phyloP scores from a whole-genome alignment of 2,888 invertebrate genomes.

The Prenolepis imparis region DNA sequence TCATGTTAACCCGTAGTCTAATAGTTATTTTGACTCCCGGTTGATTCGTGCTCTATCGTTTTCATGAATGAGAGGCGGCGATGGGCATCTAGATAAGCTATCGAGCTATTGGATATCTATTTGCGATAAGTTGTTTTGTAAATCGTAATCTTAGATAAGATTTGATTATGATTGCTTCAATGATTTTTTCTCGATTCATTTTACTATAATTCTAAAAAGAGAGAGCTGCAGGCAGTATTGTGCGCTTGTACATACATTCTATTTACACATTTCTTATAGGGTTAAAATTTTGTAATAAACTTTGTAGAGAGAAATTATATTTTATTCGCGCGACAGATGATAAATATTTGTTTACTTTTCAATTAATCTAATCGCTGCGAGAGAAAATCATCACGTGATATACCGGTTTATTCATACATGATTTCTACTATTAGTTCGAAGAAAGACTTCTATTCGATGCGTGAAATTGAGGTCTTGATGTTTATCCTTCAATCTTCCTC shows the following conservation, averaged over 20 bases:
- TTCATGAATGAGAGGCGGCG: constrained; percentile 10
- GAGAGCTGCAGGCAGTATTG: neutral
- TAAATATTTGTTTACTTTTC: neutral
- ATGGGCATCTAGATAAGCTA: constrained; percentile 10
- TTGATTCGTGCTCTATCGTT: constrained; percentile 6
- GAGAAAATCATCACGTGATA: neutral
- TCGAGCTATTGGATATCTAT: neutral
- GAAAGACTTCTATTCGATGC: constrained; percentile 4
- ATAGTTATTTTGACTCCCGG: neutral
- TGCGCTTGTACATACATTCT: neutral
- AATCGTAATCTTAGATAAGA: neutral
- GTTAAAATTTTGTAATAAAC: neutral
- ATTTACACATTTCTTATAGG: neutral
- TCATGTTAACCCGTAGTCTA: constrained; percentile 20
- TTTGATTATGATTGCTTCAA: neutral
- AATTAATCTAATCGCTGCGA: neutral
- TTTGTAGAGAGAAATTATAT: neutral
- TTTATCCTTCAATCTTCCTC: constrained; percentile 68
- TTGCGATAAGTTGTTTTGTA: neutral
- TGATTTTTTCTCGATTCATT: neutral
- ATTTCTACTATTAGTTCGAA: neutral
- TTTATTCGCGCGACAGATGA: neutral
- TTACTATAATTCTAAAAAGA: neutral
- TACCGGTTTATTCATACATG: neutral
- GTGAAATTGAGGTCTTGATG: constrained; percentile 44